Conservation (phyloP, 2,888 invertebrate genomes). For the Netelia fuscicornis region DNA sequence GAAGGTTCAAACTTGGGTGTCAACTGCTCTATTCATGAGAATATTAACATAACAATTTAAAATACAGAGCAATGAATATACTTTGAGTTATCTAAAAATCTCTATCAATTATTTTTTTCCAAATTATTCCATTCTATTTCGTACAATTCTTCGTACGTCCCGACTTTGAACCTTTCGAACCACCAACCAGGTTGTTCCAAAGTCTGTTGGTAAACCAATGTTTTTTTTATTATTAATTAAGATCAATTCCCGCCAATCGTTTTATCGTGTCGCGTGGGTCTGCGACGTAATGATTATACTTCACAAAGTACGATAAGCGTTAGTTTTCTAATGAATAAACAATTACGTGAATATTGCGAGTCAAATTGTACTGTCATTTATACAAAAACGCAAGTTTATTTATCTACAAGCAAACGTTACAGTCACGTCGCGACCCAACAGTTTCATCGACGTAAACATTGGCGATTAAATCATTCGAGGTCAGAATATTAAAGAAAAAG, state of each 20-base stretch:
- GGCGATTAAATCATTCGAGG: conserved; percentile 45
- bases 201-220: too few species aligned
- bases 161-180: too few species aligned
- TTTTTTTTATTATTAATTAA: neutral
- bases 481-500: conserved; percentile 14
- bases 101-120: too few species aligned
- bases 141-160: too few species aligned
- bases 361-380: neutral
- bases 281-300: neutral
- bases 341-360: conserved; percentile 27
- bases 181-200: too few species aligned
- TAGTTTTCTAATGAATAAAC: conserved; percentile 55
- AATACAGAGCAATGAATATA: too few species aligned
- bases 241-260: neutral
- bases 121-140: too few species aligned
- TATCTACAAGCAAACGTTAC: neutral
- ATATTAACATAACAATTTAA: too few species aligned
- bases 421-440: neutral
- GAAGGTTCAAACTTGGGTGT: too few species aligned
- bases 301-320: conserved; percentile 36
- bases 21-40: too few species aligned
- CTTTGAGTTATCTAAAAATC: too few species aligned
- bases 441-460: neutral
- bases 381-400: neutral
- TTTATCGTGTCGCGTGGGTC: conserved; percentile 10